Percentiles rank a stretch among this genome's conserved stretches.
Conservation (phyloP, 1,140 invertebrate genomes). For the Eumeta japonica region DNA sequence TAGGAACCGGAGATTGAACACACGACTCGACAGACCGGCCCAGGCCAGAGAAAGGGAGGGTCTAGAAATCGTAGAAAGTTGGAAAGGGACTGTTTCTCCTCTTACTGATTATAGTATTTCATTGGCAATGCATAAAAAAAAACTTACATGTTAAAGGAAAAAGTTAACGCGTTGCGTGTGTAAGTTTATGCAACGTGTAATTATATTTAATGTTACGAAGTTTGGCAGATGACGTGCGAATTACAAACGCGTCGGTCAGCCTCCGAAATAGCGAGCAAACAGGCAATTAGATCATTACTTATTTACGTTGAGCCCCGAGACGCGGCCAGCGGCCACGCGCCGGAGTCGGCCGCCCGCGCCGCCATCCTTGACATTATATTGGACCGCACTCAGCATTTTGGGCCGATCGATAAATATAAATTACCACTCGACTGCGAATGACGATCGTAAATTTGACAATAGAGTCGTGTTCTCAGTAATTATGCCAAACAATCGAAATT, state of each 20-base stretch:
- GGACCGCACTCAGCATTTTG: not conserved
- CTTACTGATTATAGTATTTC: too few relatives aligned
- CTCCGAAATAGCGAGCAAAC: constrained; percentile 38
- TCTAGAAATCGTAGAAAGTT: constrained; percentile 44
- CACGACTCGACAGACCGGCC: not conserved
- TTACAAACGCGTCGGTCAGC: constrained; percentile 23
- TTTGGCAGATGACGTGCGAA: constrained; percentile 1
- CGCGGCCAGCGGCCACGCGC: constrained; percentile 26
- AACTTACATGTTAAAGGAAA: not conserved
- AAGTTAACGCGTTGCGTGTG: not conserved
- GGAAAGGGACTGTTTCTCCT: constrained; percentile 27
- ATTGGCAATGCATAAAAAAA: not conserved
- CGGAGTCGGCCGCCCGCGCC: constrained; percentile 5
- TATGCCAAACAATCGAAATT: too few relatives aligned
- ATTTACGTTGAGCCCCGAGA: constrained; percentile 43
- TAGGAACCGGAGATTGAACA: constrained; percentile 13
- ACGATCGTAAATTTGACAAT: not conserved
- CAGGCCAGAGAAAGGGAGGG: constrained; percentile 29
- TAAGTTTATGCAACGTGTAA: not conserved
- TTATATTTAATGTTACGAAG: not conserved
- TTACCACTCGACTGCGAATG: not conserved
- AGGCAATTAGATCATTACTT: constrained; percentile 57
- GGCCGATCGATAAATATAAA: not conserved
- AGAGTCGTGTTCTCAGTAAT: too few relatives aligned
- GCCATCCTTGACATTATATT: constrained; percentile 35